Evolutionary conservation across 2,797 vertebrate genomes (phyloP), one percentile per base, ranked within the genome.

Genomic region (Thalassophryne amazonica): DNA sequence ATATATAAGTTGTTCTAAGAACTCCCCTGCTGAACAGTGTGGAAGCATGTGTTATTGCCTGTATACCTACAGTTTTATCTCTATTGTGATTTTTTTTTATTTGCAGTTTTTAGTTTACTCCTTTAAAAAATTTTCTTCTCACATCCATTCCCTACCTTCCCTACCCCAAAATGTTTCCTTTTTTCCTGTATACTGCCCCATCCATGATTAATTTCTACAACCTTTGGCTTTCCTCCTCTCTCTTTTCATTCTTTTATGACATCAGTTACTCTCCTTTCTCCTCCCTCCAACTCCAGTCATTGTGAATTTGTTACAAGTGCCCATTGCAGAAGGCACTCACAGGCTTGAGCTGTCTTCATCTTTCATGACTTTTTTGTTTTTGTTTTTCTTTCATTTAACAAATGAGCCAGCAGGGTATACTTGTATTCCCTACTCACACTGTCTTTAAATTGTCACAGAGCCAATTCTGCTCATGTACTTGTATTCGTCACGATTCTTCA

Each of bases 121-220:
- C 13, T 35, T 67, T 32, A 39, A 14, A 23, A 9, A 40, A 69
- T 72, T 50, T 43, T 56, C 17, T 30, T 39, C 28, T 19, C 24
- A 34, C 51, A 41, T 70, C 37, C 28, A 7, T 15, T 32, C 50
- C 53, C 34, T 5, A 16, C 53, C 31, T 49, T n/a, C n/a, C n/a
- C n/a, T n/a, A n/a, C n/a, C n/a, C n/a, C n/a, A n/a, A n/a, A n/a
- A n/a, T n/a, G n/a, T 22, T 7, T 22, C 4, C 21, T 22, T 22
- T 7, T 22, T 7, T n/a, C n/a, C n/a, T 22, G 20, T 5, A 19
- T 5, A 21, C 21, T 22, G 19, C 25, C 52, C 60, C 10, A 45
- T 42, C 42, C 43, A 35, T 43, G 23, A 31, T 50, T 58, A 73
- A 71, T 78, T 52, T 72, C 43, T 63, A 36, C 43, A 28, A 22